Conservation (phyloP, 2,113 vertebrate species). For the Salvelinus namaycush region DNA sequence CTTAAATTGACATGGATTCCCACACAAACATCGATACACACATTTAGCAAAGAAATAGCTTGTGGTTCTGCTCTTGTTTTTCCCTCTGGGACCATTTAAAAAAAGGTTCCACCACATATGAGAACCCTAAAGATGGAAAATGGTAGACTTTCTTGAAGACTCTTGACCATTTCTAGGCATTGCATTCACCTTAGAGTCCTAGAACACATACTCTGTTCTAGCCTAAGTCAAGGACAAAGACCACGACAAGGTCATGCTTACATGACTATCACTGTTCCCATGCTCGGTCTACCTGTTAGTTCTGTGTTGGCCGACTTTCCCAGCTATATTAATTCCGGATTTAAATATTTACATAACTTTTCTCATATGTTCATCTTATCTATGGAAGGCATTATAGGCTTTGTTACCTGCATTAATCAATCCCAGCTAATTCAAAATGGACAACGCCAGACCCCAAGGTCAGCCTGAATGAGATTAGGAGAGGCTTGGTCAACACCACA, state of each 20-base stretch:
- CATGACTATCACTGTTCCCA: slow-evolving; percentile 54
- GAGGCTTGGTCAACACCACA: neutral
- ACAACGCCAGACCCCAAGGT: neutral
- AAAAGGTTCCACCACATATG: slow-evolving; percentile 41
- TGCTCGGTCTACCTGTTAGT: slow-evolving; percentile 25
- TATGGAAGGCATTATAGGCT: neutral
- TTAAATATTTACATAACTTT: slow-evolving; percentile 11
- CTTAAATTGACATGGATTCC: slow-evolving; percentile 45
- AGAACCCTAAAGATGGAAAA: slow-evolving; percentile 57
- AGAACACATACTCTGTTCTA: slow-evolving; percentile 27
- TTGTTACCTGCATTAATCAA: neutral
- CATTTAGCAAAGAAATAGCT: slow-evolving; percentile 44
- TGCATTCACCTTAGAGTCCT: slow-evolving; percentile 19
- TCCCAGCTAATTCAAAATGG: neutral
- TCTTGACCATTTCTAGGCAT: slow-evolving; percentile 40
- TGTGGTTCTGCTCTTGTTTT: slow-evolving; percentile 52
- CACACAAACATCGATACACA: slow-evolving; percentile 43
- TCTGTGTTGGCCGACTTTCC: slow-evolving; percentile 33
- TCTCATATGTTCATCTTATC: neutral
- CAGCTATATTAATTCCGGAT: slow-evolving; percentile 25
- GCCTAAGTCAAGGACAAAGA: slow-evolving; percentile 31
- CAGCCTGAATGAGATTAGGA: neutral
- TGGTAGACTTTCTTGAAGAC: slow-evolving; percentile 27
- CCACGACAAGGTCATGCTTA: slow-evolving; percentile 40
- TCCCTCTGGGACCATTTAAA: slow-evolving; percentile 39